Percentiles rank a stretch among this genome's conserved stretches.
These are phyloP conservation scores for Amphiura filiformis DNA, from an alignment of 35 echinoderm and acorn worm species.

Conservation along the genomic window DNA sequence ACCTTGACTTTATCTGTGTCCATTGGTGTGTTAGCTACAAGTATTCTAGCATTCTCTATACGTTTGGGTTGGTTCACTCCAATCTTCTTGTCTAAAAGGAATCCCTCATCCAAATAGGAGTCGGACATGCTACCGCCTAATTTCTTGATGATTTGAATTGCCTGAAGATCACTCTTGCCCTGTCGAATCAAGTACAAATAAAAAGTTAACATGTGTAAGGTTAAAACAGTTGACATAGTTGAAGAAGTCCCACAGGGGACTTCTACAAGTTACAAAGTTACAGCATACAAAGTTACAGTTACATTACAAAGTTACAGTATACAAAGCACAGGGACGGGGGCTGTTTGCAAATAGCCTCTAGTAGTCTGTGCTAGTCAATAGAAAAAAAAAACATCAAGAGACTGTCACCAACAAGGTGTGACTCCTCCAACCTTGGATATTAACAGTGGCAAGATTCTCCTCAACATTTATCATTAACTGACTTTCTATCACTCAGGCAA, in stretches of 20 bases:
- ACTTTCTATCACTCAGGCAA: no score
- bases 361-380: no score
- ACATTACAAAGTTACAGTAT: no score
- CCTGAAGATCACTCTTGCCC: conserved; percentile 83
- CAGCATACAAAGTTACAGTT: no score
- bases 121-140: conserved; percentile 90
- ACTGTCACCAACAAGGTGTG: no score
- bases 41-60: conserved; percentile 86
- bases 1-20: conserved; percentile 99
- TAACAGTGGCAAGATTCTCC: no score
- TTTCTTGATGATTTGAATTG: conserved; percentile 98
- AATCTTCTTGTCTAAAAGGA: conserved; percentile 89
- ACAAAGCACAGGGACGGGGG: no score
- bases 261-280: no score
- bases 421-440: no score
- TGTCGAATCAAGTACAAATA: conserved; percentile 31
- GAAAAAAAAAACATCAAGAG: no score
- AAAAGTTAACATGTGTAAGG: not conserved
- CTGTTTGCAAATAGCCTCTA: no score
- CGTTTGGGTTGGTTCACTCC: conserved; percentile 88
- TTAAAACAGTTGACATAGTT: not conserved
- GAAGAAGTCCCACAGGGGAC: not conserved
- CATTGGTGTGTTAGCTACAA: conserved; percentile 93
- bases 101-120: conserved; percentile 84
- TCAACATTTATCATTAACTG: no score